A percentile compares a stretch with the other conserved stretches of the same genome.
phyloP scores from a whole-genome alignment of 2,113 vertebrate species.

The Spheniscus mendiculus region DNA sequence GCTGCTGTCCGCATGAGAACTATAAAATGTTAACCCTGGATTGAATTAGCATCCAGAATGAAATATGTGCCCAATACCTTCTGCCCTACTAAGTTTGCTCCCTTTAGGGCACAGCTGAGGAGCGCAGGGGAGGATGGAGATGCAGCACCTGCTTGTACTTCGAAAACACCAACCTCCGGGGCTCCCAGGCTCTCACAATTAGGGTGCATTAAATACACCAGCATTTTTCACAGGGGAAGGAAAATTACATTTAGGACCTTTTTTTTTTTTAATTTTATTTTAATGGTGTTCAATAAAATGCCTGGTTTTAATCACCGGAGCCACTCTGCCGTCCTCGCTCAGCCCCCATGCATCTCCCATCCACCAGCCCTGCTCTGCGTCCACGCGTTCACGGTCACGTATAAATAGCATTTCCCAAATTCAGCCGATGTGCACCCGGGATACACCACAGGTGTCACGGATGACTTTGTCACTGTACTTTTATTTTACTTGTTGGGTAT shows the following conservation, averaged over 20 bases:
- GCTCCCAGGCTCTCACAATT: neutral
- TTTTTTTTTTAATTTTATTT: neutral
- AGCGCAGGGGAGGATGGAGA: neutral
- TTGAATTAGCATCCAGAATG: conserved; percentile 34
- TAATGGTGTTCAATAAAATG: neutral
- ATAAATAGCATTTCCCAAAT: neutral
- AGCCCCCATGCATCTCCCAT: fast-evolving
- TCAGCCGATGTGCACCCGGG: fast-evolving
- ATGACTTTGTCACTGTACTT: neutral
- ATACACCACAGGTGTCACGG: fast-evolving
- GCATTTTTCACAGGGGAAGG: neutral
- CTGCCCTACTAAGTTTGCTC: neutral
- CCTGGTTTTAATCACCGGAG: neutral
- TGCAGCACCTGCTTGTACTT: neutral
- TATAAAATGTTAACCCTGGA: neutral
- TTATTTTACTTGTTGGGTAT: fast-evolving
- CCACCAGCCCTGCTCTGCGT: neutral
- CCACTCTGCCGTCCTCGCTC: fast-evolving
- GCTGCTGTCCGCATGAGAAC: neutral
- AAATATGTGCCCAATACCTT: neutral
- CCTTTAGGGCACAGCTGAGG: neutral
- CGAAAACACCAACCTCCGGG: neutral
- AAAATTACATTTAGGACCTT: neutral
- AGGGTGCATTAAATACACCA: neutral
- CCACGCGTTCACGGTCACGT: fast-evolving